Base-by-base conservation (phyloP, 1,140 invertebrate genomes). In the Chelonus insularis region DNA sequence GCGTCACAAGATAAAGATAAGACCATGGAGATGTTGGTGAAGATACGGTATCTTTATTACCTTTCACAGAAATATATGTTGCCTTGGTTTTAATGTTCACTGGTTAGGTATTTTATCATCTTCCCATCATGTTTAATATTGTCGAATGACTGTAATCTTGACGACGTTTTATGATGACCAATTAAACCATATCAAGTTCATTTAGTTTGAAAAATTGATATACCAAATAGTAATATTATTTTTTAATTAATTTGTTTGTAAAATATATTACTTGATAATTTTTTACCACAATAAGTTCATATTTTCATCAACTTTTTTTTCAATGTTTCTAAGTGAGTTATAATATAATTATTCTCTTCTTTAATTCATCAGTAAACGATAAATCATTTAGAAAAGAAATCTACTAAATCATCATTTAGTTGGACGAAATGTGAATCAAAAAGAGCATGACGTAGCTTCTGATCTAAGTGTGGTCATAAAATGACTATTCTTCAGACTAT, bases 61-160 rank as follows among this genome's bases (percentile, higher is more conserved):
- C 72, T 67, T 63, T 72, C 63, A 60, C 64, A 62, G 56, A 63
- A 65, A 60, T n/a, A n/a, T n/a, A n/a, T n/a, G n/a, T n/a, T 12
- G 36, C 14, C 36, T 39, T 39, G 36, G 36, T 41, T 43, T 21
- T n/a, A 16, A 41, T 21, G 32, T 73, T 68, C 77, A 74, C 74
- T 77, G 78, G 77, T 77, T 77, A 78, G 73, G 70, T 70, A 69
- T 72, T 78, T 78, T 79, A 79, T 79, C 77, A 75, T 71, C 61
- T 64, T 73, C 67, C 74, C 72, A 39, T 39, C 37, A 74, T 67
- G 66, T 56, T 52, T 68, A 61, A 72, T 73, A 72, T 73, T 71
- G 47, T 77, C 66, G 68, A 71, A 70, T 66, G 67, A 58, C 67
- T 56, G 52, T 72, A 70, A 75, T 72, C 66, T 67, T 67, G n/a